Evolutionary conservation across 2,113 vertebrate genomes (phyloP), one percentile per base, ranked within the genome.

Genomic region (Psittacus erithacus): DNA sequence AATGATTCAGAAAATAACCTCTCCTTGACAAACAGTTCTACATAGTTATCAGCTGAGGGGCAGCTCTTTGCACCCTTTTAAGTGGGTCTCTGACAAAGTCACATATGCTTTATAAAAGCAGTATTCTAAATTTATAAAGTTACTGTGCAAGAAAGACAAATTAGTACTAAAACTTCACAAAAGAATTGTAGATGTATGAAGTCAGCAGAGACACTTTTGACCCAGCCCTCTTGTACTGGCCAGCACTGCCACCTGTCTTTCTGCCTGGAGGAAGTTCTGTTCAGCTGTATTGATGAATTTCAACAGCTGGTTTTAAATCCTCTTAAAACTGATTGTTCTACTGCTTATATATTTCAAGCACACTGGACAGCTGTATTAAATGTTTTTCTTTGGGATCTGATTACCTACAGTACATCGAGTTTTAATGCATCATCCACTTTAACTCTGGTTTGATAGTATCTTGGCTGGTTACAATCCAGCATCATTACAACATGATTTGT

Each of bases 361-460:
- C 19, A 35, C 31, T 63, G 31, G 87, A 82, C 53, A 91, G 75
- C n/a, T 82, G 31, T 59, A 96, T 85, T 95, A 88, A 91, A 92
- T 88, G 25, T 62, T 93, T 96, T 94, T 86, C 82, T 92, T 67
- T 79, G 49, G 44, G 57, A 87, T 91, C 85, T 94, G 87, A 88
- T 90, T 90, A 85, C 53, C 82, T 89, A 87, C 28, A 85, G 67
- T 67, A 85, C 50, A 84, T 41, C 91, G 89, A 74, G 70, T 55
- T 89, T 92, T 79, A 93, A 96, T 91, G 57, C 39, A 87, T 95
- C 77, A 95, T 90, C 44, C 65, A 46, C 70, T 87, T 76, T 93
- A 81, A 90, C 41, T 60, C 28, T 23, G 22, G 46, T 81, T 81
- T 94, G 79, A 94, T 94, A 80, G n/a, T 67, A 88, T 88, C 86